Conservation (phyloP, 2,113 vertebrate species). For the Narcine bancroftii region DNA sequence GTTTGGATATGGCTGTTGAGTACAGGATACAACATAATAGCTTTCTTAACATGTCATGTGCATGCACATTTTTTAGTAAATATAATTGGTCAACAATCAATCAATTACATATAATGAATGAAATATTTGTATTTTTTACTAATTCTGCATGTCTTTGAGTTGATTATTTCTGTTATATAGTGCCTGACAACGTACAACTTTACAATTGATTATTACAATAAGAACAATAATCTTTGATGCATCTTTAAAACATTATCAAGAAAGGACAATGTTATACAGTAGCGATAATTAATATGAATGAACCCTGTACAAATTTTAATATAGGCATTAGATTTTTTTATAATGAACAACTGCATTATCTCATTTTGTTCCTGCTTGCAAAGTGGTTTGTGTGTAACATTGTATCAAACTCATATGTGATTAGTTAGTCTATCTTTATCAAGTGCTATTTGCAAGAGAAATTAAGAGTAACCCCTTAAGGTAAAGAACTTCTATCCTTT, state of each 20-base stretch:
- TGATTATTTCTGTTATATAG: constrained; percentile 9
- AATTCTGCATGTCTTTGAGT: not conserved
- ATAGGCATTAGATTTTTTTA: not conserved
- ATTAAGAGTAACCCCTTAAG: not conserved
- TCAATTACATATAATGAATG: not conserved
- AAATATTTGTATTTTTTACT: not conserved
- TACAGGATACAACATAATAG: not conserved
- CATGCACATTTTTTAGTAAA: constrained; percentile 3
- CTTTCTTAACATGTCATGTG: not conserved
- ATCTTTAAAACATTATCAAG: not conserved
- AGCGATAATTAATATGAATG: not conserved
- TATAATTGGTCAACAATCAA: constrained; percentile 18
- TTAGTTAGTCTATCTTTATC: not conserved
- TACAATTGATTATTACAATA: not conserved
- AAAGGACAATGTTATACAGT: not conserved
- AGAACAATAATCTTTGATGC: not conserved
- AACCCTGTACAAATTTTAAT: not conserved
- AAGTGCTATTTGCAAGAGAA: not conserved
- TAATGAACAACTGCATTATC: constrained; percentile 18
- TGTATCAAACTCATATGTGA: not conserved
- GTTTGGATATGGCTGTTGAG: not conserved
- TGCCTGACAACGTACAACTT: constrained; percentile 9
- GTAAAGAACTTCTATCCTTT: constrained; percentile 15
- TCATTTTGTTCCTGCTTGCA: constrained; percentile 2
- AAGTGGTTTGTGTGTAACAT: not conserved